Base-by-base conservation (phyloP, 2,797 vertebrate genomes). In the Falco columbarius region DNA sequence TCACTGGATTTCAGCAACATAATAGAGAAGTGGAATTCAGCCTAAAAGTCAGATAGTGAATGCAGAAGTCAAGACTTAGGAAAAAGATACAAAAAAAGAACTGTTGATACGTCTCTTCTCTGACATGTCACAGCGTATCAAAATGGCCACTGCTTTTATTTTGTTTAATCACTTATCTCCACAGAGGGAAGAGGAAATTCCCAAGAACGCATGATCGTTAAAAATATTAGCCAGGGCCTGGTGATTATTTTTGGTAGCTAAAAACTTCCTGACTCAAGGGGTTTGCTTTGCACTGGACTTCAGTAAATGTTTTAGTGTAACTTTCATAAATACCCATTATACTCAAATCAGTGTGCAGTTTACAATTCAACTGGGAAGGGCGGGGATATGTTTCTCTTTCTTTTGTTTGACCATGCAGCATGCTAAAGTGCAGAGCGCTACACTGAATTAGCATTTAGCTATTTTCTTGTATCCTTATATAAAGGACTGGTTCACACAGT, bases 201-300 rank as follows among this genome's bases (percentile, higher is more conserved):
- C 89, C 93, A 89, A 95, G 94, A 97, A 89, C 42, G 65, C 81
- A 21, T 6, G 72, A 76, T 94, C 92, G 55, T 97, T 96, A 94
- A 92, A 86, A 96, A 93, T 95, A 92, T 86, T 82, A 96, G 18
- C 94, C 87, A 92, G 94, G 67, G 54, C 89, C 62, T 81, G 71
- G 72, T 19, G 93, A 95, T 95, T 95, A 96, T 97, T 97, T 97
- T 96, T 94, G 95, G 95, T 96, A 90, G 91, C 91, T 92, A 46
- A 91, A 96, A 95, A 89, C 95, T 96, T 97, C 97, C 93, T 84
- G 59, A 27, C 86, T 20, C 84, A 85, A 36, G n/a, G 54, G 44
- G 29, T 56, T 81, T 63, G 84, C 73, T 81, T 93, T 72, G 81
- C 81, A 8, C 24, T 77, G 92, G 94, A 29, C 67, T 73, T 29